Percentiles rank a stretch among this genome's conserved stretches.
Conservation (phyloP, 2,113 vertebrate genomes). For the Dendrocopos noguchii region DNA sequence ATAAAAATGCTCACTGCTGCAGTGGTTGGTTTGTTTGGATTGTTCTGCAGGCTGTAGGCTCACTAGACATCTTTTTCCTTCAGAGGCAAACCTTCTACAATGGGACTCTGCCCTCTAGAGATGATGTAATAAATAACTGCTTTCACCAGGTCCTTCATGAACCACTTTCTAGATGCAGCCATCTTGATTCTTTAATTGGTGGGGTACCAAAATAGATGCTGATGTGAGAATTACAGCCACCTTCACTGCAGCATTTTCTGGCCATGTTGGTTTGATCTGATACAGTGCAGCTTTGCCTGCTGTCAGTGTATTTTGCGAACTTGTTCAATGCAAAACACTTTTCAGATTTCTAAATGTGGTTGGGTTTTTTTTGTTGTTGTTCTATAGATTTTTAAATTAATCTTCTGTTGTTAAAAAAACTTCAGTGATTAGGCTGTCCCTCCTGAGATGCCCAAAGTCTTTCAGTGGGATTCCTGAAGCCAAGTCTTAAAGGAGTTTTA, state of each 20-base stretch:
- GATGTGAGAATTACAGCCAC: background rate
- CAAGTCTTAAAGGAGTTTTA: background rate
- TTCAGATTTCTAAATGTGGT: background rate
- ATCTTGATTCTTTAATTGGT: background rate
- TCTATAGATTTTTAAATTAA: background rate
- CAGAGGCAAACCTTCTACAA: background rate
- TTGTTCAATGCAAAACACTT: background rate
- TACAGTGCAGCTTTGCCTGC: background rate
- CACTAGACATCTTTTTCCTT: background rate
- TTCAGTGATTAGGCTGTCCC: background rate
- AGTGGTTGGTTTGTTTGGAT: background rate
- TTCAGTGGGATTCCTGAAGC: background rate
- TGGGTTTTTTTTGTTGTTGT: background rate
- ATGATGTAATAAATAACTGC: background rate
- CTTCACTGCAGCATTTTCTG: background rate
- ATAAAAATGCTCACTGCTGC: background rate
- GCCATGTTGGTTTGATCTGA: background rate
- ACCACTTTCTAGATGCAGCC: background rate
- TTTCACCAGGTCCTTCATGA: too few relatives aligned
- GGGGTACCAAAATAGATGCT: background rate
- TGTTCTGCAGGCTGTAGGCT: background rate
- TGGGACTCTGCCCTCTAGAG: background rate
- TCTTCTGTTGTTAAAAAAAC: background rate
- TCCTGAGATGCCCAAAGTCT: background rate
- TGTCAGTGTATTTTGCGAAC: background rate